These are phyloP conservation scores for Serilophus lunatus DNA, from an alignment of 2,113 vertebrate genomes.

Conservation along the genomic window DNA sequence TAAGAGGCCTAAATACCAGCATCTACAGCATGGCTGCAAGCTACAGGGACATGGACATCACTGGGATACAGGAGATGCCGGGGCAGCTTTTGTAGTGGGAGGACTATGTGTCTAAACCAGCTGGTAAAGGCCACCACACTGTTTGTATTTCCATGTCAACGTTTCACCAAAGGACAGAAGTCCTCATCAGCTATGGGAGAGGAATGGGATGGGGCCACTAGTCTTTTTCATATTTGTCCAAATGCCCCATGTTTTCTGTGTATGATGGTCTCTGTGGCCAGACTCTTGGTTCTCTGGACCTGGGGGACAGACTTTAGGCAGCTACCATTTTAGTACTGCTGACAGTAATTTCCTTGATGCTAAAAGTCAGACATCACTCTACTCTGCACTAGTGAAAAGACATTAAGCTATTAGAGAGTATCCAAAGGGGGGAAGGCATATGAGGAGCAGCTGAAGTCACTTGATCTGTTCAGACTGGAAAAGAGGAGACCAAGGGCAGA, in stretches of 20 bases:
- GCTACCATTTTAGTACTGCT: neutral
- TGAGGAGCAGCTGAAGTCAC: too few relatives aligned
- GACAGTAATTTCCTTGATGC: neutral
- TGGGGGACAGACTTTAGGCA: neutral
- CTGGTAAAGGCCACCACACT: neutral
- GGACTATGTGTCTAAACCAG: neutral
- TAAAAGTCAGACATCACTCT: neutral
- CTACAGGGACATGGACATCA: fast-evolving
- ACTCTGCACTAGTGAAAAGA: too few relatives aligned
- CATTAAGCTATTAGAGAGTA: too few relatives aligned
- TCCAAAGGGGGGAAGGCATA: too few relatives aligned
- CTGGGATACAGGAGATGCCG: neutral
- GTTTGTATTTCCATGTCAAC: fast-evolving
- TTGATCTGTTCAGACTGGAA: too few relatives aligned
- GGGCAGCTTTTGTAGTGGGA: neutral
- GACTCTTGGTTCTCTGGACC: fast-evolving
- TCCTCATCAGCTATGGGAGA: neutral
- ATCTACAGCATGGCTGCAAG: neutral
- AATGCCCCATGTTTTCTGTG: neutral
- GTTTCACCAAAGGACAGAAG: neutral
- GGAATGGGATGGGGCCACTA: neutral
- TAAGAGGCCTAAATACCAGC: neutral
- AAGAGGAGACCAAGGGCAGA: too few relatives aligned
- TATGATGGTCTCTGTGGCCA: neutral
- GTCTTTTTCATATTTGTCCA: neutral